Conservation (phyloP, 2,113 vertebrate species). For the Xiphorhynchus elegans region DNA sequence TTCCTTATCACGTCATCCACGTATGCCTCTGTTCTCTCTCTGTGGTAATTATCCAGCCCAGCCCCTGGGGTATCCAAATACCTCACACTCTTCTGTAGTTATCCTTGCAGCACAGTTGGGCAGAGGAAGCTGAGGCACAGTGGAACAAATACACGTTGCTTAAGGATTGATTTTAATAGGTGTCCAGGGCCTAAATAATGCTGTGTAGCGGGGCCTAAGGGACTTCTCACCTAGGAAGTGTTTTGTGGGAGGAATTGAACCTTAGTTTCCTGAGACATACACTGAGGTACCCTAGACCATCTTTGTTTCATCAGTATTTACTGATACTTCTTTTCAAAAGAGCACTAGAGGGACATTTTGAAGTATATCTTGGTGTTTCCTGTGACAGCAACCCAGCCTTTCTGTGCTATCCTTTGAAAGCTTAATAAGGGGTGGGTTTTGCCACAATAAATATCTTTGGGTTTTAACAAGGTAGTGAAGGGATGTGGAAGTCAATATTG, state of each 20-base stretch:
- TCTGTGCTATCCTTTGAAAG: background rate
- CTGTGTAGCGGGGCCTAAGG: slow-evolving; percentile 11
- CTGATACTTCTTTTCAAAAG: background rate
- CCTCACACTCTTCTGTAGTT: slow-evolving; percentile 69
- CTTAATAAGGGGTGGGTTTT: background rate
- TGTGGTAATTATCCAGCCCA: slow-evolving; percentile 58
- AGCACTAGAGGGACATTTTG: background rate
- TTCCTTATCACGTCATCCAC: slow-evolving; percentile 44
- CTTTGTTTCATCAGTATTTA: slow-evolving; percentile 22
- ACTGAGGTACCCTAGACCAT: background rate
- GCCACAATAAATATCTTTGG: background rate
- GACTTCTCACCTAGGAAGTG: slow-evolving; percentile 66
- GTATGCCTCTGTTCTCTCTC: slow-evolving; percentile 31
- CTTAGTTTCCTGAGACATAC: background rate
- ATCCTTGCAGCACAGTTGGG: slow-evolving; percentile 66
- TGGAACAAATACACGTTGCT: slow-evolving; percentile 40
- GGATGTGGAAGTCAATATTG: background rate
- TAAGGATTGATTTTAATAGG: slow-evolving; percentile 61
- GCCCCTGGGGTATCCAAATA: background rate
- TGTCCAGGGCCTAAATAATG: slow-evolving; percentile 49
- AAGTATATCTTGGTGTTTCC: background rate
- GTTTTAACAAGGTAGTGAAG: background rate
- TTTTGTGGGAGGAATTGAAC: slow-evolving; percentile 42
- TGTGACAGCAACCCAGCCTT: background rate
- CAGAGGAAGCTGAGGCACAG: slow-evolving; percentile 59